Percentiles rank a stretch among this genome's conserved stretches.
Evolutionary conservation across 2,888 invertebrate species (phyloP).

Genomic region (Scaptomyza caliginosa): DNA sequence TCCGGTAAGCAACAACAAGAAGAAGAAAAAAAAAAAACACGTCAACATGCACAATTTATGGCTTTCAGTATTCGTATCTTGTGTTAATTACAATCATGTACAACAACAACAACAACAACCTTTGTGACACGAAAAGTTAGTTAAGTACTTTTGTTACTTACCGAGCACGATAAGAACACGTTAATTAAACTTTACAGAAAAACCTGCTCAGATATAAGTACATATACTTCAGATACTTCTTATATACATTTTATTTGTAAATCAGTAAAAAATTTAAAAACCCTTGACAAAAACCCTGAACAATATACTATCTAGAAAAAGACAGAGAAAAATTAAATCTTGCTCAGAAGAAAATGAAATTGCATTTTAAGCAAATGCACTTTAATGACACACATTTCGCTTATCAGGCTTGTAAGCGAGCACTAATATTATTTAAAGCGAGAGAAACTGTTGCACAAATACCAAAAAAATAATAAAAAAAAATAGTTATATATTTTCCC

Average conservation of each 20-base stretch:
- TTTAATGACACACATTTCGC: conserved; percentile 68
- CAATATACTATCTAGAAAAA: background rate
- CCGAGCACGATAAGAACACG: conserved; percentile 26
- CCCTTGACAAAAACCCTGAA: conserved; percentile 20
- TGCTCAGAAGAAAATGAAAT: conserved; percentile 33
- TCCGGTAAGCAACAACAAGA: conserved; percentile 88
- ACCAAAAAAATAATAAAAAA: too few relatives aligned
- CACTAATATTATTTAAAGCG: conserved; percentile 48
- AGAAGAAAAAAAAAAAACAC: too few relatives aligned
- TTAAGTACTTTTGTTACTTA: conserved; percentile 13
- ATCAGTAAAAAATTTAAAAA: conserved; percentile 8
- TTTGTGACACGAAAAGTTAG: conserved; percentile 8
- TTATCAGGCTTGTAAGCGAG: conserved; percentile 59
- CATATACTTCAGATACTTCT: background rate
- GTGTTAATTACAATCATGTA: conserved; percentile 9
- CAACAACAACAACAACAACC: background rate
- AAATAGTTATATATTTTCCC: too few relatives aligned
- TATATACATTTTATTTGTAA: background rate
- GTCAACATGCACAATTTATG: conserved; percentile 27
- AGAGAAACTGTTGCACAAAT: background rate
- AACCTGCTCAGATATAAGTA: background rate
- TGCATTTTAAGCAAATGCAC: conserved; percentile 30
- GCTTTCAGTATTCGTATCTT: conserved; percentile 36
- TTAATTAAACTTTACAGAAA: conserved; percentile 11
- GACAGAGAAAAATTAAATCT: background rate